These are phyloP conservation scores for Empidonax alnorum DNA, from an alignment of 2,113 vertebrate species.

Conservation along the genomic window DNA sequence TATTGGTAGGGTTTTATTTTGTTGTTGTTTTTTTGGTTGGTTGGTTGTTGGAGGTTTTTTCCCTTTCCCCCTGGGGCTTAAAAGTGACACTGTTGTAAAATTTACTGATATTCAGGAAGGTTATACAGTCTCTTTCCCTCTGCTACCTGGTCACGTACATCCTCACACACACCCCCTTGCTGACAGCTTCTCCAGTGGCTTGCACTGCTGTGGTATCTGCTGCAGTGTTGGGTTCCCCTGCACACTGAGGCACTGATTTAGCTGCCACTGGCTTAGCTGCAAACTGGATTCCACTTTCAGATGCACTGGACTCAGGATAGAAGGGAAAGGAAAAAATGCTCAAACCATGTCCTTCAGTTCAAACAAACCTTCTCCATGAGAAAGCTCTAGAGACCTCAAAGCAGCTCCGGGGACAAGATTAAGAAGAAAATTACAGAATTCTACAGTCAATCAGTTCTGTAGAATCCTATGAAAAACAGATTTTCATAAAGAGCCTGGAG, in stretches of 20 bases:
- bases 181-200: not conserved
- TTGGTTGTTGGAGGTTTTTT: not conserved
- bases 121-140: not conserved
- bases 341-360: rapidly evolving
- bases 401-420: not conserved
- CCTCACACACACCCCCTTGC: too few species aligned
- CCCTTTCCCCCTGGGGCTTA: not conserved
- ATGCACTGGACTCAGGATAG: not conserved
- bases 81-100: not conserved
- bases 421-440: not conserved
- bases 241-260: not conserved
- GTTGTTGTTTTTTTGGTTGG: not conserved
- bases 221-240: not conserved
- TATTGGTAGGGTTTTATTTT: not conserved
- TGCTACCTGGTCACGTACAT: not conserved
- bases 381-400: not conserved
- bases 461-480: not conserved
- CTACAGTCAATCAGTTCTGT: not conserved
- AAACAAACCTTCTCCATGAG: not conserved
- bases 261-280: not conserved
- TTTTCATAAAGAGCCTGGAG: not conserved
- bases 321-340: not conserved
- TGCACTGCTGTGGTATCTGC: not conserved
- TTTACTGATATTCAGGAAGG: not conserved
- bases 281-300: not conserved